Percentiles rank a stretch among this genome's conserved stretches.
Conservation (phyloP, 1,140 invertebrate species). For the Caerostris extrusa region DNA sequence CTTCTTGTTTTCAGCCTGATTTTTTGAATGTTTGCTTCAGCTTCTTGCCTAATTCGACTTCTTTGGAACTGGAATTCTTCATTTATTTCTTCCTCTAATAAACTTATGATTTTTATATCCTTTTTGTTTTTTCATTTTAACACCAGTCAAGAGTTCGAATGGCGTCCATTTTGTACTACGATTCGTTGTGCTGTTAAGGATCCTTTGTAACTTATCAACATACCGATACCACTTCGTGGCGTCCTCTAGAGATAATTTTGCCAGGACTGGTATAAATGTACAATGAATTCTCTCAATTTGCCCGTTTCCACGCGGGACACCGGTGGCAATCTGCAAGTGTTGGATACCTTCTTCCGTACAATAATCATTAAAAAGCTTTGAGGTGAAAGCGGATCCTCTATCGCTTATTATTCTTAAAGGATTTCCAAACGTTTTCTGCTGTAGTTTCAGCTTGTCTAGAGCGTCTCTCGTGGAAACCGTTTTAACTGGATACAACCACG, state of each 20-base stretch:
- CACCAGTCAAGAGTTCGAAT: not conserved
- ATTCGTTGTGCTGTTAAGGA: not conserved
- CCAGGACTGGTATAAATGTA: constrained; percentile 1
- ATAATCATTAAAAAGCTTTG: constrained; percentile 23
- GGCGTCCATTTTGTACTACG: not conserved
- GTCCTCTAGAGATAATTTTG: not conserved
- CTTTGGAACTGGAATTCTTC: not conserved
- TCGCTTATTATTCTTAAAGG: not conserved
- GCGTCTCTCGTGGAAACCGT: no score
- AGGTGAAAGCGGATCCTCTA: not conserved
- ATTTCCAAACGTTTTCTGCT: constrained; percentile 1
- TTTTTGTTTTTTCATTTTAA: constrained; percentile 17
- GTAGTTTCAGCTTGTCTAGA: not conserved
- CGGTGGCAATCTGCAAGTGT: constrained; percentile 71
- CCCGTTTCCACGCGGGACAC: not conserved
- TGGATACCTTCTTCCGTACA: constrained; percentile 73
- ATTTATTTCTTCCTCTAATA: not conserved
- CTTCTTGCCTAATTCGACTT: not conserved
- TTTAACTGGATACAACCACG: not conserved
- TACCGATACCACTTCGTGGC: not conserved
- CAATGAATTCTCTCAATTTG: not conserved
- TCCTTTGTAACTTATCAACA: not conserved
- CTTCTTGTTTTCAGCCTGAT: not conserved
- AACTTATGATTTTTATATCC: not conserved
- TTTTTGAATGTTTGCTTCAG: not conserved